Percentiles rank a stretch among this genome's conserved stretches.
phyloP scores from a whole-genome alignment of 2,113 vertebrate genomes.

The Perognathus longimembris region DNA sequence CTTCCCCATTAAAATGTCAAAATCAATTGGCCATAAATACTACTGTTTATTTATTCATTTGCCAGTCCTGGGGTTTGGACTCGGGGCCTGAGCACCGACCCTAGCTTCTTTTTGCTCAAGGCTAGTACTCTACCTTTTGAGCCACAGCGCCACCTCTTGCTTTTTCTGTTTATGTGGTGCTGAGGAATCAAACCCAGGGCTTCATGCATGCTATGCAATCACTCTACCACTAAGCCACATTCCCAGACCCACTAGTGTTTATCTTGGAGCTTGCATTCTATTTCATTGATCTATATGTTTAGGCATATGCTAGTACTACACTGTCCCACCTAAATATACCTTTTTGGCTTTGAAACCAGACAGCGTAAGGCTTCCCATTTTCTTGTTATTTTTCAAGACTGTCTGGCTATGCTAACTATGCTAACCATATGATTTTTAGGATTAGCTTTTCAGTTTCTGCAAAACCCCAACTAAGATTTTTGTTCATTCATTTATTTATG shows the following conservation, averaged over 20 bases:
- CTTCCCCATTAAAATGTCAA: neutral
- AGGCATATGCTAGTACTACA: neutral
- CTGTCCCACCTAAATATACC: neutral
- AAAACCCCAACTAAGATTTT: neutral
- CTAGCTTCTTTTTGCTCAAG: too few species aligned
- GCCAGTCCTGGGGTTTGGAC: too few species aligned
- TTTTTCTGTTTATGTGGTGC: too few species aligned
- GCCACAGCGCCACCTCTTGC: too few species aligned
- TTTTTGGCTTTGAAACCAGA: neutral
- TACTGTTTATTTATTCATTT: neutral
- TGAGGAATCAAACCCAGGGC: too few species aligned
- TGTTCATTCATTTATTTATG: too few species aligned
- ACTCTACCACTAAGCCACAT: too few species aligned
- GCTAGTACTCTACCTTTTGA: too few species aligned
- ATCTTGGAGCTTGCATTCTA: neutral
- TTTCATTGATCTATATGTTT: neutral
- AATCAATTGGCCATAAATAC: neutral
- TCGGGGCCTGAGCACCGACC: too few species aligned
- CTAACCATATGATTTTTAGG: neutral
- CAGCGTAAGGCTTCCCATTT: neutral
- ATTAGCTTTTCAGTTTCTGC: neutral
- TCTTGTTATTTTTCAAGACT: conserved; percentile 7
- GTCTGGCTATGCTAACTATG: neutral
- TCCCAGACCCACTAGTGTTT: too few species aligned
- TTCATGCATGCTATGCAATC: too few species aligned